phyloP scores from a whole-genome alignment of 2,113 vertebrate species.

The Paradisaea rubra region DNA sequence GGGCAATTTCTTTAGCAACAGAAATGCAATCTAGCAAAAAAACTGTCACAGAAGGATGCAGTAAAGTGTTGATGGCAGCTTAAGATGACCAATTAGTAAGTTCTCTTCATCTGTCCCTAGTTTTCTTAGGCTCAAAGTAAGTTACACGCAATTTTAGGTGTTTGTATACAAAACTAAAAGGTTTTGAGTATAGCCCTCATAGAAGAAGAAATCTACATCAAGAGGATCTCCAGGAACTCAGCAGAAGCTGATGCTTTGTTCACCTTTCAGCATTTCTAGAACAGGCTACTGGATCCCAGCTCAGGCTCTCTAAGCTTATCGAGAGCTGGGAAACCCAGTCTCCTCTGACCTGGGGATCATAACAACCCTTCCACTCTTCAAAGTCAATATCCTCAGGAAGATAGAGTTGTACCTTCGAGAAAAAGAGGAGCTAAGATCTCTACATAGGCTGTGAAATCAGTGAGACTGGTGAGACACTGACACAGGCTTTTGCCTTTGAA shows the following conservation, averaged over 20 bases:
- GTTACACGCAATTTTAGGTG: neutral
- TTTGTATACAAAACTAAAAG: rapidly evolving
- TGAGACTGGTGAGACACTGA: neutral
- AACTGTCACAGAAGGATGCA: neutral
- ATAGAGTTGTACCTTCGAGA: neutral
- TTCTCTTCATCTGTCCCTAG: neutral
- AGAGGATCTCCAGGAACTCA: neutral
- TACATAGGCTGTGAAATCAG: neutral
- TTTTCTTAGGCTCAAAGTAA: neutral
- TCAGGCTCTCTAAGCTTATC: neutral
- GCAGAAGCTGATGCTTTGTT: neutral
- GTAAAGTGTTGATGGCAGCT: neutral
- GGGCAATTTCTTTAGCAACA: neutral
- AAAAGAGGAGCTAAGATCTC: neutral
- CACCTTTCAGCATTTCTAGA: neutral
- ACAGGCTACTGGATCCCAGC: neutral
- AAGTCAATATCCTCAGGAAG: neutral
- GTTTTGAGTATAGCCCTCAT: neutral
- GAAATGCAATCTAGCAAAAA: neutral
- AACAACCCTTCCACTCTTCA: neutral
- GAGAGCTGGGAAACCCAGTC: neutral
- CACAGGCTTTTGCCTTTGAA: neutral
- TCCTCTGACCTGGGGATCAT: neutral
- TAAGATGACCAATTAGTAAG: neutral
- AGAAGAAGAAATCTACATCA: neutral